A percentile compares a stretch with the other conserved stretches of the same genome.
These are phyloP conservation scores for Lordiphosa fenestrarum DNA, from an alignment of 2,888 invertebrate species.

Conservation along the genomic window DNA sequence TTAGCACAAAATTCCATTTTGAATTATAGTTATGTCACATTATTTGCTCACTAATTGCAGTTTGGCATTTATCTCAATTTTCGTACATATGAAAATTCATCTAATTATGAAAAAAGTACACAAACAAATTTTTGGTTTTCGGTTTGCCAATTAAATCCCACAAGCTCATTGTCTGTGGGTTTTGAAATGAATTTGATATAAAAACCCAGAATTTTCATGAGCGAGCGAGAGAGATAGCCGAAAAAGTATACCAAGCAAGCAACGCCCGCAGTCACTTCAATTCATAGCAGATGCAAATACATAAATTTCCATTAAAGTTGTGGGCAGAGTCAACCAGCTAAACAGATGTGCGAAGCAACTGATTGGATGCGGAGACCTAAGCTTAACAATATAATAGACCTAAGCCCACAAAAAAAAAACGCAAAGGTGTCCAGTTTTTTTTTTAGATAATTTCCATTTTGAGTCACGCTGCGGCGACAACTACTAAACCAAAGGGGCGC, in stretches of 20 bases:
- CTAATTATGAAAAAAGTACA: constrained; percentile 20
- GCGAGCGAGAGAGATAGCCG: constrained; percentile 14
- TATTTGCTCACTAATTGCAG: no score
- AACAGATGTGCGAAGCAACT: constrained; percentile 28
- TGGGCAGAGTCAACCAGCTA: constrained; percentile 24
- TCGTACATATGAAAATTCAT: not conserved
- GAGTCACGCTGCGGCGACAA: constrained; percentile 11
- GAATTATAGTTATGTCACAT: no score
- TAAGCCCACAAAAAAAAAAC: not conserved
- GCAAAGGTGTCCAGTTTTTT: constrained; percentile 45
- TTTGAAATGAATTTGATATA: constrained; percentile 16
- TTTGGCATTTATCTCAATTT: no score
- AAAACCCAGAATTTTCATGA: constrained; percentile 29
- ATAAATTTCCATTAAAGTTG: constrained; percentile 65
- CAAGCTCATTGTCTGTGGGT: constrained; percentile 37
- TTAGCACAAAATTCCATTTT: no score
- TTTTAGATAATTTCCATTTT: constrained; percentile 56
- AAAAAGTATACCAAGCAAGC: constrained; percentile 16
- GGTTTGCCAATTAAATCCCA: constrained; percentile 41
- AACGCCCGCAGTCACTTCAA: constrained; percentile 67
- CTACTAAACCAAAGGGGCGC: constrained; percentile 26
- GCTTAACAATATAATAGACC: no score
- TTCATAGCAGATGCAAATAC: constrained; percentile 68
- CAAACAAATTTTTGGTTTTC: constrained; percentile 7
- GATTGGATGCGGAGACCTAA: constrained; percentile 9